Percentiles rank a stretch among this genome's conserved stretches.
phyloP scores from a whole-genome alignment of 2,113 vertebrate genomes.

The Cinclus cinclus region DNA sequence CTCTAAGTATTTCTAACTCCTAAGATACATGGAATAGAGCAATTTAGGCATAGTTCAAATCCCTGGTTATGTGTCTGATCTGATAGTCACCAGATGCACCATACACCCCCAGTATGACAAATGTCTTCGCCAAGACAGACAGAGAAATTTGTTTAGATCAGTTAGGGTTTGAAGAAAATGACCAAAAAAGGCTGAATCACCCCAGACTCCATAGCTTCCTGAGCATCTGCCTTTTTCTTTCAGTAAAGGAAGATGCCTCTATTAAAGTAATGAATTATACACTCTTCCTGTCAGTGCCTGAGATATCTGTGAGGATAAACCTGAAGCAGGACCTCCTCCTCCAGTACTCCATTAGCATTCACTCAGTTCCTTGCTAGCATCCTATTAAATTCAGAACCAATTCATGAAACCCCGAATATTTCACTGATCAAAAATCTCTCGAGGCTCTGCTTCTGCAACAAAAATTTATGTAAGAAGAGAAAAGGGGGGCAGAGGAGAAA shows the following conservation, averaged over 20 bases:
- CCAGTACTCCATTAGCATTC: background rate
- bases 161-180: background rate
- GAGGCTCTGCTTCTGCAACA: conserved; percentile 19
- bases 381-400: conserved; percentile 24
- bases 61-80: background rate
- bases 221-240: background rate
- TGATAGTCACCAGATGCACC: background rate
- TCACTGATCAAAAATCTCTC: conserved; percentile 22
- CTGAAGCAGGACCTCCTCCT: background rate
- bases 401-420: background rate
- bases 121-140: background rate
- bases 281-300: background rate
- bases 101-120: background rate
- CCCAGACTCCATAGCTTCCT: background rate
- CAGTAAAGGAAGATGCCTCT: background rate
- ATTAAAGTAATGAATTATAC: background rate
- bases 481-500: background rate
- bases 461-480: background rate
- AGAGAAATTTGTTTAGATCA: background rate
- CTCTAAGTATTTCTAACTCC: background rate
- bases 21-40: background rate
- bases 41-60: background rate
- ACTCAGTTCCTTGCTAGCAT: background rate
- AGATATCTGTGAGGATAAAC: background rate
- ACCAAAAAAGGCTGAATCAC: background rate